A percentile compares a stretch with the other conserved stretches of the same genome.
phyloP scores from a whole-genome alignment of 2,113 vertebrate species.

The Leucopsar rothschildi region DNA sequence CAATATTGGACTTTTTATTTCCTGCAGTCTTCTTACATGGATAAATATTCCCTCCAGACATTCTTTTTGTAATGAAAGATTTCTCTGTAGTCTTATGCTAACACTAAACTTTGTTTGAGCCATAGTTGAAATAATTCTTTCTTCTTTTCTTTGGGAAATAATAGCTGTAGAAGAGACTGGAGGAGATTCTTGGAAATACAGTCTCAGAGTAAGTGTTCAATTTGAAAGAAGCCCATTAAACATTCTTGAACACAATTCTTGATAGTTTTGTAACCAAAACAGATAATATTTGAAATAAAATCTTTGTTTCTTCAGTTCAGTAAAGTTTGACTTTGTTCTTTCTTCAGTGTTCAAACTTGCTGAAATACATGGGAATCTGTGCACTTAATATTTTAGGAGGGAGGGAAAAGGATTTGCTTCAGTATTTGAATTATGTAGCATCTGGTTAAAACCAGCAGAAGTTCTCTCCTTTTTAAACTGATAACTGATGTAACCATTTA shows the following conservation, averaged over 20 bases:
- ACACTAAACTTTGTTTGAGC: not conserved
- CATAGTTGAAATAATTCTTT: not conserved
- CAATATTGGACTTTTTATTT: not conserved
- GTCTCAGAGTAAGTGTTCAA: slow-evolving; percentile 85
- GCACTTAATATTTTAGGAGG: not conserved
- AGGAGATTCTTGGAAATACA: slow-evolving; percentile 99
- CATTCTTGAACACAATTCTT: not conserved
- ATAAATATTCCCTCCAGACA: not conserved
- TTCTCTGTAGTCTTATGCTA: not conserved
- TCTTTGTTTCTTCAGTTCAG: not conserved
- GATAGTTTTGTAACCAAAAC: not conserved
- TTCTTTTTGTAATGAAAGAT: not conserved
- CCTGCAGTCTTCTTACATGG: not conserved
- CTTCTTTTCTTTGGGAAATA: slow-evolving; percentile 20
- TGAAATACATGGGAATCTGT: not conserved
- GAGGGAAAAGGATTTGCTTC: not conserved
- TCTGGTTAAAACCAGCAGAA: not conserved
- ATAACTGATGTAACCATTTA: not conserved
- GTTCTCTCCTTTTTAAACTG: not conserved
- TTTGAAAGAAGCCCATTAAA: not conserved
- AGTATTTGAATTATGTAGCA: not conserved
- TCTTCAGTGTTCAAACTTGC: not conserved
- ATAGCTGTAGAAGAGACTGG: slow-evolving; percentile 92
- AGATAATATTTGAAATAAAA: not conserved
- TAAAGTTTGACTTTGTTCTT: not conserved